Base-by-base conservation (phyloP, 1,140 invertebrate genomes). In the Cydia amplana region DNA sequence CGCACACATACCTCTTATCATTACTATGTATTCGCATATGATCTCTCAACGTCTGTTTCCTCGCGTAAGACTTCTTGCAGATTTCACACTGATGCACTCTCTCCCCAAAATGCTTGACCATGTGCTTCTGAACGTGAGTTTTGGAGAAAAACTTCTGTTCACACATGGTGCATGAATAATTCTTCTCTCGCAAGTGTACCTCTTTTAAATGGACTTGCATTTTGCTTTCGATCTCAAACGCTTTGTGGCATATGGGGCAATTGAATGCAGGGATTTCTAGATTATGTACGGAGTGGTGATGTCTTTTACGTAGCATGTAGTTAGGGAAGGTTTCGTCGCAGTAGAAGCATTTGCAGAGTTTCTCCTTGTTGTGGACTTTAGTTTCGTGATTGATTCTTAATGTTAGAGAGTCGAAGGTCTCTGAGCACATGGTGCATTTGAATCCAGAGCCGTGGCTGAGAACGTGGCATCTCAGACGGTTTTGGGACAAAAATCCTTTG, bases 61-160 rank as follows among this genome's bases (percentile, higher is more conserved):
- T 91, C 0, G 93, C 95, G 82, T 94, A 95, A 78, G 88, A 93
- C 77, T 95, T 95, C 49, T 94, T 94, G 82, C 97, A 97, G 16
- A 95, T 90, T 0, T 94, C 93, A 80, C 94, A 94, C 77, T 95
- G 94, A 82, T 97, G 95, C 4, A 96, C 96, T 75, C 95, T 95
- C 77, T 96, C 95, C 0, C 96, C 96, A 0, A 94, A 95, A 84
- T 95, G 94, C 36, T 87, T 91, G 0, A 93, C 79, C 89, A 94
- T 93, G 77, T 94, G 94, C 49, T 91, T 87, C 12, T 88, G 84
- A 0, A 93, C 82, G 7, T 88, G 89, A 0, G 85, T 85, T 25
- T 79, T 84, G 0, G 90, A 90, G 65, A 91, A 92, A 63, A 93
- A 92, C 72, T 82, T 91, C 65, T 85, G 84, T 7, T 89, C 89